Base-by-base conservation (phyloP, 1,140 invertebrate species). In the Nasonia longicornis region DNA sequence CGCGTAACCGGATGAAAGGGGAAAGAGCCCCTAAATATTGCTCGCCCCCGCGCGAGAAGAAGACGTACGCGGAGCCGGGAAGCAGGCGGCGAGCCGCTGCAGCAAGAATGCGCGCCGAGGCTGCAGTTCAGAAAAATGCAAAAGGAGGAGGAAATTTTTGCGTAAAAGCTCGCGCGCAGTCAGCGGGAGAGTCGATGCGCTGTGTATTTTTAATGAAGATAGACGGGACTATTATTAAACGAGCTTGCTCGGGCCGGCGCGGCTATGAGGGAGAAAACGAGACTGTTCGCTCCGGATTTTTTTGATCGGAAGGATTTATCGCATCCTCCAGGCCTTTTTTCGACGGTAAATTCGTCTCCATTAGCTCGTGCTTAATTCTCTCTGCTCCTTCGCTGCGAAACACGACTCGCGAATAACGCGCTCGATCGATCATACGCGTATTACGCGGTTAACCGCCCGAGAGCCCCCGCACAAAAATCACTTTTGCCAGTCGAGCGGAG, bases 141-240 rank as follows among this genome's bases (percentile, higher is more conserved):
- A 82, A 82, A 82, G 35, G 63, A 78, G 70, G 26, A 81, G 69
- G 22, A 63, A 52, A 81, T 81, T 77, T 82, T 82, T 75, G 70
- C 69, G 73, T 81, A 76, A 81, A 81, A 76, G 79, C 79, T 48
- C 63, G 63, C 45, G 29, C 16, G 22, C 45, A 12, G 1, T 12
- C n/a, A 58, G 8, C 16, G 48, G n/a, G 26, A 58, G 38, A 63
- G 73, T 11, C 52, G 48, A 45, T 63, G 67, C 73, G 26, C 66
- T 67, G 71, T 48, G 76, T 82, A 82, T 82, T 82, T 82, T 82
- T 82, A 82, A 82, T 82, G 80, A 82, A 82, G 80, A 82, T 78
- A 82, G 80, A 82, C 80, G 75, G 76, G 67, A 77, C 80, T 82
- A 82, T 82, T 82, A 82, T 82, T 82, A 82, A 82, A 82, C 80